Conservation (phyloP, 2,797 vertebrate genomes). For the Notolepis coatsorum region DNA sequence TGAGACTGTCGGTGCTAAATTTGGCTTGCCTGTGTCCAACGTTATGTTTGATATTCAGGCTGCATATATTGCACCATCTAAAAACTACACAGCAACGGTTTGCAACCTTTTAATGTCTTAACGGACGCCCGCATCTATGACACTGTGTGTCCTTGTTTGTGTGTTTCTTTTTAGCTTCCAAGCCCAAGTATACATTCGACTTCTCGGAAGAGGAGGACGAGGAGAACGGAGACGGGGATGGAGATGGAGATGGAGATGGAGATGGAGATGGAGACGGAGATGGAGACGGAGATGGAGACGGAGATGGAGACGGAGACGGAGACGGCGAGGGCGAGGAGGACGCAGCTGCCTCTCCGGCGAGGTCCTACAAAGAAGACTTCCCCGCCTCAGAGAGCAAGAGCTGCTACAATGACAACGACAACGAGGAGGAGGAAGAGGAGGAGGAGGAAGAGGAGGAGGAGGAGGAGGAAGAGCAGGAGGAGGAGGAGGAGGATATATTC, state of each 20-base stretch:
- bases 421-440: conserved; percentile 84
- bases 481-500: conserved; percentile 82
- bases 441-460: conserved; percentile 85
- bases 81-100: no score
- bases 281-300: conserved; percentile 90
- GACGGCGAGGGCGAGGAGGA: conserved; percentile 80
- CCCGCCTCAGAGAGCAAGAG: conserved; percentile 81
- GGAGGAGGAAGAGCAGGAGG: conserved; percentile 83
- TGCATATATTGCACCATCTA: no score
- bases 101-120: no score
- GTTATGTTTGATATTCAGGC: no score
- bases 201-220: conserved; percentile 94
- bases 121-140: no score
- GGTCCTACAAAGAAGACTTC: conserved; percentile 87
- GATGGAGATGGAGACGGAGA: conserved; percentile 78
- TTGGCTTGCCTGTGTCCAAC: no score
- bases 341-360: conserved; percentile 80
- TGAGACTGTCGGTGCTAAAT: no score
- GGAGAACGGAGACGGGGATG: conserved; percentile 68
- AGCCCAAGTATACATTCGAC: conserved; percentile 98
- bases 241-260: no score
- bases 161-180: conserved; percentile 81
- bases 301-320: conserved; percentile 68
- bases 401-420: conserved; percentile 75
- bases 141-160: no score